These are phyloP conservation scores for Beaufortia kweichowensis DNA, from an alignment of 2,113 vertebrate genomes.

Conservation along the genomic window DNA sequence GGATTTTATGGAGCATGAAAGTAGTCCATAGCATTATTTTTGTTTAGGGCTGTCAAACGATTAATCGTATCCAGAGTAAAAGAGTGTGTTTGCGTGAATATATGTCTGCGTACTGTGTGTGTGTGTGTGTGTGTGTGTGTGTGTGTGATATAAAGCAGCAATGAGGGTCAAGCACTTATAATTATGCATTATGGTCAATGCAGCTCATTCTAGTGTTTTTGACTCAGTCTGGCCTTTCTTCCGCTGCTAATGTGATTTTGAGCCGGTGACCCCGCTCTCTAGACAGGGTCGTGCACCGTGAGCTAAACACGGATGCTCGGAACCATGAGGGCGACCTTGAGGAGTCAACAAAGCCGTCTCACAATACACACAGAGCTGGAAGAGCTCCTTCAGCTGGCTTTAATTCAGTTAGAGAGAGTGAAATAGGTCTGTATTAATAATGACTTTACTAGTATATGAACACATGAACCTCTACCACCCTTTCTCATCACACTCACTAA, in stretches of 20 bases:
- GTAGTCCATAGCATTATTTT: no score
- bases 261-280: constrained; percentile 23
- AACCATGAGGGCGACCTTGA: background rate
- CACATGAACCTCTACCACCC: constrained; percentile 7
- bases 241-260: constrained; percentile 37
- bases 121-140: no score
- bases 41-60: no score
- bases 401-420: constrained; percentile 40
- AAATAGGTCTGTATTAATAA: constrained; percentile 32
- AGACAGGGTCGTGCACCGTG: constrained; percentile 8
- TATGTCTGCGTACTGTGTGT: no score
- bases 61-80: no score
- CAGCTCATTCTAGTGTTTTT: constrained; percentile 6
- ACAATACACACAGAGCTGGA: background rate
- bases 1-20: no score
- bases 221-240: constrained; percentile 31
- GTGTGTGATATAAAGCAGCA: background rate
- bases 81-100: no score
- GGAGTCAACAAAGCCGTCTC: constrained; percentile 32
- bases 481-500: constrained; percentile 31
- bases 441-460: background rate
- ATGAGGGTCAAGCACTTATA: background rate
- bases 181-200: constrained; percentile 4
- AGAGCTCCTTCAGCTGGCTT: constrained; percentile 19
- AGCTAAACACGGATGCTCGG: background rate